These are phyloP conservation scores for Stegophylla sp. DNA, from an alignment of 2,888 invertebrate species.

Conservation along the genomic window DNA sequence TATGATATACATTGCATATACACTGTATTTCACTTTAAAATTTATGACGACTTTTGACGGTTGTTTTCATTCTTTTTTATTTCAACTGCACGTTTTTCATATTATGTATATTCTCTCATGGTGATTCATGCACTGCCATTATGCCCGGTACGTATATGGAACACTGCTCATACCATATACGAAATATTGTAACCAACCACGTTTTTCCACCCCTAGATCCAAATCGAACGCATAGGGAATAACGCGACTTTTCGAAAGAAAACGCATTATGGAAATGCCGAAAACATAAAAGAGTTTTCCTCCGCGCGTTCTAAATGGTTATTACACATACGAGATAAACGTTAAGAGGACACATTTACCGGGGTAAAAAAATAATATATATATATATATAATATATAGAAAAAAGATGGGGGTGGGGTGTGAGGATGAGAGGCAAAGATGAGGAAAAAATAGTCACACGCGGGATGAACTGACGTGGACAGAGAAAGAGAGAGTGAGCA, in stretches of 20 bases:
- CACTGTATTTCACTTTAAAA: conserved; percentile 10
- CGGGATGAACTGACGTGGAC: background rate
- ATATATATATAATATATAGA: background rate
- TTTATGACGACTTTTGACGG: conserved; percentile 29
- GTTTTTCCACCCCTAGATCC: conserved; percentile 44
- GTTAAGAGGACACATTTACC: conserved; percentile 54
- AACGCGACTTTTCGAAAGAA: conserved; percentile 59
- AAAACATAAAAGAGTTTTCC: conserved; percentile 55
- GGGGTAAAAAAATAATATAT: conserved; percentile 16
- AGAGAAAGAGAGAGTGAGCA: background rate
- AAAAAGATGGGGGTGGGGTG: background rate
- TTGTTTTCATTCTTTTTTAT: conserved; percentile 17
- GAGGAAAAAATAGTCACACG: conserved; percentile 51
- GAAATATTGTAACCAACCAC: conserved; percentile 49
- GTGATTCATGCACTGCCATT: conserved; percentile 35
- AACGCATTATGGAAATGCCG: conserved; percentile 59
- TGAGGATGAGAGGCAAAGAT: background rate
- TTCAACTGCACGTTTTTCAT: conserved; percentile 1
- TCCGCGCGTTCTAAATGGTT: conserved; percentile 49
- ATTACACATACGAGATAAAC: conserved; percentile 54
- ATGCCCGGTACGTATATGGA: background rate
- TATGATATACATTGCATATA: background rate
- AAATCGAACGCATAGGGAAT: conserved; percentile 49
- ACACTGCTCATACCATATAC: background rate
- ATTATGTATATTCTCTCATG: conserved; percentile 17